A percentile compares a stretch with the other conserved stretches of the same genome.
Conservation (phyloP, 2,797 vertebrate genomes). For the Tenualosa thibaudeaui region DNA sequence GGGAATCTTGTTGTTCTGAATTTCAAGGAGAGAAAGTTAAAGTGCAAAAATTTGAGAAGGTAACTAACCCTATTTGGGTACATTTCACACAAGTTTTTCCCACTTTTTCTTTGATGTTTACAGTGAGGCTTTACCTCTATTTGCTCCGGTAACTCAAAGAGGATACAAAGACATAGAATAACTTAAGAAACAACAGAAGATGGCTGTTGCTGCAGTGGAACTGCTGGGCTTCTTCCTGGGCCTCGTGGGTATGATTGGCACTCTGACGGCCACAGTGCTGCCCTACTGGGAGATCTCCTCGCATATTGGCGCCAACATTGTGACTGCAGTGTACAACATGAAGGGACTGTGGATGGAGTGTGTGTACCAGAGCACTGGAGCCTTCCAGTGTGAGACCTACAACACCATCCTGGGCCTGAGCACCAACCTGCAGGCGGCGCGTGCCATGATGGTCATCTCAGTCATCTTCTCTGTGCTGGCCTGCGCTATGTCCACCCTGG, state of each 20-base stretch:
- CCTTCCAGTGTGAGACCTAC: slow-evolving; percentile 95
- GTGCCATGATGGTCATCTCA: slow-evolving; percentile 93
- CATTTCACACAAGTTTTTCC: background rate
- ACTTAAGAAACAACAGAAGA: slow-evolving; percentile 47
- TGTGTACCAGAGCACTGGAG: slow-evolving; percentile 89
- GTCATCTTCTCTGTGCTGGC: slow-evolving; percentile 80
- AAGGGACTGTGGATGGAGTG: slow-evolving; percentile 98
- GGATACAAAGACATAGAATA: background rate
- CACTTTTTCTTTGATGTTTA: background rate
- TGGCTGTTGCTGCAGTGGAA: slow-evolving; percentile 86
- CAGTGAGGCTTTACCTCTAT: background rate
- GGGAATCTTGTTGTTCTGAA: background rate
- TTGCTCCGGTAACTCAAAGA: background rate
- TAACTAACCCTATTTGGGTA: background rate
- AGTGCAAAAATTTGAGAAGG: background rate
- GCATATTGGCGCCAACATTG: slow-evolving; percentile 89
- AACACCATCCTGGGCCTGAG: slow-evolving; percentile 89
- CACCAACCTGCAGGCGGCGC: slow-evolving; percentile 83
- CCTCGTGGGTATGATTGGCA: slow-evolving; percentile 85
- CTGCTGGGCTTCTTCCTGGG: slow-evolving; percentile 87
- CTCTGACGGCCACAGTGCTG: slow-evolving; percentile 81
- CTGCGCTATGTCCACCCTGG: slow-evolving; percentile 71
- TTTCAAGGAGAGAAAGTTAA: background rate
- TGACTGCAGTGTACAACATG: slow-evolving; percentile 86
- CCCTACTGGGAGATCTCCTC: slow-evolving; percentile 89